A percentile compares a stretch with the other conserved stretches of the same genome.
Conservation (phyloP, 2,888 invertebrate genomes). For the Leptogaster cylindrica region DNA sequence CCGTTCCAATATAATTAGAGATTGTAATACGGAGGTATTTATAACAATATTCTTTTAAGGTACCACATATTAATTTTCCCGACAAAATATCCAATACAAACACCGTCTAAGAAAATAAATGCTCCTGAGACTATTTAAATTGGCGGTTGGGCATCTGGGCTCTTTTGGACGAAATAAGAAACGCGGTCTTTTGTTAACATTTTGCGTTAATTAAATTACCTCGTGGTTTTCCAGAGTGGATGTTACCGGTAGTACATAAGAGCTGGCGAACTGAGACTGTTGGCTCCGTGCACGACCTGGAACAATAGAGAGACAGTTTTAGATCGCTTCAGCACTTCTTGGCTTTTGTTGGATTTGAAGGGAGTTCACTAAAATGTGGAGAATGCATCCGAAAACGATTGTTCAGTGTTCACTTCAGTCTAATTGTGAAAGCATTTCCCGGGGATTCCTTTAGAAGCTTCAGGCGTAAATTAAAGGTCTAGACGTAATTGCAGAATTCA, state of each 20-base stretch:
- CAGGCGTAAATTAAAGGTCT: too few relatives aligned
- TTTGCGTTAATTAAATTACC: conserved; percentile 32
- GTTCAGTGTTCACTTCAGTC: background rate
- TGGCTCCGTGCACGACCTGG: conserved; percentile 8
- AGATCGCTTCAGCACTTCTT: conserved; percentile 23
- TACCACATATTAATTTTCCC: too few relatives aligned
- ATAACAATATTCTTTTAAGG: too few relatives aligned
- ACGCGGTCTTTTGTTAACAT: conserved; percentile 19
- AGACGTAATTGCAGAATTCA: background rate
- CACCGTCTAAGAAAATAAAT: too few relatives aligned
- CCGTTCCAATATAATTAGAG: too few relatives aligned
- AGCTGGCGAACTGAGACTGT: conserved; percentile 21
- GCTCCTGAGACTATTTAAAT: too few relatives aligned
- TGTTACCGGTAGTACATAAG: conserved; percentile 37
- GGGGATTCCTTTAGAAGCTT: background rate
- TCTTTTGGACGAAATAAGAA: conserved; percentile 11
- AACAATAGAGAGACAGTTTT: conserved; percentile 13
- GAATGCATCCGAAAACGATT: conserved; percentile 4
- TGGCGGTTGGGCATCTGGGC: background rate
- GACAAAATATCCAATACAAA: too few relatives aligned
- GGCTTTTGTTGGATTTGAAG: background rate
- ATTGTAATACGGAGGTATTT: too few relatives aligned
- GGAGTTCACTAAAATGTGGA: conserved; percentile 1
- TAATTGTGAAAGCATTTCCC: background rate
- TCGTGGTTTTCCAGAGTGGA: conserved; percentile 31